Percentiles rank a stretch among this genome's conserved stretches.
Evolutionary conservation across 2,113 vertebrate genomes (phyloP).

Genomic region (Apistogramma diplotaenia): DNA sequence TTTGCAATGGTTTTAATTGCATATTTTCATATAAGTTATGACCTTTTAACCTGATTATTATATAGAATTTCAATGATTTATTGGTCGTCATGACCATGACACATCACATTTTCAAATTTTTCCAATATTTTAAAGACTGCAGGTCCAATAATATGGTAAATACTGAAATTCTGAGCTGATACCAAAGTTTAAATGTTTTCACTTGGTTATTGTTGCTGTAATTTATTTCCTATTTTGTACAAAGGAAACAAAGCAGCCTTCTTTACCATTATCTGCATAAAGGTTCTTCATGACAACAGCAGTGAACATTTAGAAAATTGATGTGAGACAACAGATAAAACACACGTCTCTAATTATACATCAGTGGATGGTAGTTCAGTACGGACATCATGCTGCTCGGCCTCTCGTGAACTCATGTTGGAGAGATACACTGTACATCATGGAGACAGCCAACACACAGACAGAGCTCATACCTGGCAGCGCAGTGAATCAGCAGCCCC

Average conservation of each 20-base stretch:
- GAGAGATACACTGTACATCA: slow-evolving; percentile 34
- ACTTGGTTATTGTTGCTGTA: background rate
- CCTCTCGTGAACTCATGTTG: slow-evolving; percentile 27
- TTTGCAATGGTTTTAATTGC: background rate
- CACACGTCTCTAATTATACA: background rate
- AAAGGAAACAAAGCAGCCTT: background rate
- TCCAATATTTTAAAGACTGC: background rate
- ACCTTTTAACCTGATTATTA: no score
- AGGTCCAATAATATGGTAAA: background rate
- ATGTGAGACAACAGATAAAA: background rate
- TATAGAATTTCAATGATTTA: background rate
- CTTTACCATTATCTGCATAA: background rate
- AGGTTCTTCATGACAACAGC: background rate
- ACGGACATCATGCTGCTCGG: slow-evolving; percentile 17
- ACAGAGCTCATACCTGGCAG: slow-evolving; percentile 50
- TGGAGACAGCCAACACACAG: slow-evolving; percentile 24
- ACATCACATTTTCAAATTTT: background rate
- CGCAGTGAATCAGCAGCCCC: slow-evolving; percentile 52
- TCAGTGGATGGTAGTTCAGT: background rate
- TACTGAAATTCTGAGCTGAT: background rate
- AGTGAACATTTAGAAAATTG: background rate
- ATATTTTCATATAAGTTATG: background rate
- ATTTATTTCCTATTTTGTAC: background rate
- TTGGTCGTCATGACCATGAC: background rate
- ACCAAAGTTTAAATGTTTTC: background rate